Evolutionary conservation across 64 coral and sea anemone genomes (phyloP), one percentile per base, ranked within the genome.

Genomic region (Pocillopora damicornis): DNA sequence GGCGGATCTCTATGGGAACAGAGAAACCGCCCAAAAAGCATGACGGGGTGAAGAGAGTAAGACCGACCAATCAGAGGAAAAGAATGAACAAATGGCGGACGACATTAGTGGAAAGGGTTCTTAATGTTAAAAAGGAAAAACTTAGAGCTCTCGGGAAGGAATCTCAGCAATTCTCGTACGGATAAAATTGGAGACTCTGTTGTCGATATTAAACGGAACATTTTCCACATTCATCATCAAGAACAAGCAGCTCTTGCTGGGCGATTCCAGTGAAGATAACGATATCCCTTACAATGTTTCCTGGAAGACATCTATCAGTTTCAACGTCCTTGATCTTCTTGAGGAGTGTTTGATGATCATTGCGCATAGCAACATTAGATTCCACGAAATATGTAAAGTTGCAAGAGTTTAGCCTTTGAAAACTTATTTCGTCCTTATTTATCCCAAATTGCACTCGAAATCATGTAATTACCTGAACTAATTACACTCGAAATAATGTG

Each of bases 1-100:
- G 91, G 91, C 79, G 91, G 42, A 89, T 93, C 87, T 83, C 91
- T 78, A 93, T 93, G 91, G 91, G 74, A 89, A 93, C 88, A 16
- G 15, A 6, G 9, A 20, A 15, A 74, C 2, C 17, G 8, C 51
- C 35, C 73, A 73, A 79, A 61, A 57, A 85, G 89, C 30, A 16
- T 88, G 76, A 80, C 83, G 71, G 89, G 57, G 37, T 11, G 25
- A 11, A n/a, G n/a, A n/a, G 22, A 71, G 25, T 51, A 4, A 22
- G 20, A 30, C 30, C 30, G 25, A 71, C 67, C 67, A 71, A 71
- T 71, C 67, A 71, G n/a, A 71, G 67, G 8, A 71, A 4, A 26
- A 45, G 1, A 25, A 15, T n/a, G 57, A 37, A 18, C 23, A 59
- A 12, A 91, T 91, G 81, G 81, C 81, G 62, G 81, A 37, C 20